These are phyloP conservation scores for Epinephelus fuscoguttatus DNA, from an alignment of 2,113 vertebrate species.

Conservation along the genomic window DNA sequence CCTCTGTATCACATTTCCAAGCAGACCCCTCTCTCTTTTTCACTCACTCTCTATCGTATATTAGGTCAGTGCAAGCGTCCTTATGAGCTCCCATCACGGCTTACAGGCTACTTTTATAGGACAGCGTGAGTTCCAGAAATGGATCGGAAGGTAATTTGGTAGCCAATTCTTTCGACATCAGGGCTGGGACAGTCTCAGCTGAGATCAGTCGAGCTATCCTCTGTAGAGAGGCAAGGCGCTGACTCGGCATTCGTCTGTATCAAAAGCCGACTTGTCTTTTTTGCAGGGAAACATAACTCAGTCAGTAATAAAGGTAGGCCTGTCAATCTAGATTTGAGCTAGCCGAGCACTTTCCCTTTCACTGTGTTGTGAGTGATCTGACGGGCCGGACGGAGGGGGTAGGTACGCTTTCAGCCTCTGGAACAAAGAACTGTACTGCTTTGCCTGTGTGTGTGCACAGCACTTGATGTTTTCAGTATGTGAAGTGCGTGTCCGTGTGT, in stretches of 20 bases:
- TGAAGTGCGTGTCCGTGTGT: conserved; percentile 30
- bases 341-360: conserved; percentile 69
- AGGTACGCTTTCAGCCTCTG: conserved; percentile 60
- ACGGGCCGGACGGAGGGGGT: conserved; percentile 45
- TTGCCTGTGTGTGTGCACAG: conserved; percentile 23
- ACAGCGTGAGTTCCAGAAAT: conserved; percentile 66
- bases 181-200: conserved; percentile 62
- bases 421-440: conserved; percentile 67
- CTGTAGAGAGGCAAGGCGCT: conserved; percentile 69
- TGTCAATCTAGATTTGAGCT: conserved; percentile 81
- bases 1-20: conserved; percentile 24
- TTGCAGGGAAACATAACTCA: conserved; percentile 78
- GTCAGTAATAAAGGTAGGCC: conserved; percentile 81
- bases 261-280: conserved; percentile 77
- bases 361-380: conserved; percentile 75
- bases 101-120: conserved; percentile 58
- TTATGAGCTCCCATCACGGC: conserved; percentile 49
- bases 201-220: conserved; percentile 73
- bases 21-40: conserved; percentile 22
- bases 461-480: conserved; percentile 62
- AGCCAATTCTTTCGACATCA: conserved; percentile 70
- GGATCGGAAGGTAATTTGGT: conserved; percentile 73
- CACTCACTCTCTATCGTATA: conserved; percentile 36
- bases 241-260: conserved; percentile 72
- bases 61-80: conserved; percentile 50